These are phyloP conservation scores for Bombus pyrosoma DNA, from an alignment of 1,140 invertebrate species.

Conservation along the genomic window DNA sequence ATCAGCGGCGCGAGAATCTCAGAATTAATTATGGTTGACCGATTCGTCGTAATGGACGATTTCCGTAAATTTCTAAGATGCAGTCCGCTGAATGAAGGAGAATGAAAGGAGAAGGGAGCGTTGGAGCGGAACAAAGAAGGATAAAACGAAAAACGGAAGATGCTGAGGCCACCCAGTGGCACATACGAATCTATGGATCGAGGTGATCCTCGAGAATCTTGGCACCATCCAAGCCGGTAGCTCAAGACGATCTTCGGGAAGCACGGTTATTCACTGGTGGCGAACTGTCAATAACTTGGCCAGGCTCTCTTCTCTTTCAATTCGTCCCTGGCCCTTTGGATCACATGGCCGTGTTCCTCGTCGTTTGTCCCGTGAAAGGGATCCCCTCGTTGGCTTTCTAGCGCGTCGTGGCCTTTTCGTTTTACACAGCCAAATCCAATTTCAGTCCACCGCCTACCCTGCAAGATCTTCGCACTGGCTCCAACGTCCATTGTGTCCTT, in stretches of 20 bases:
- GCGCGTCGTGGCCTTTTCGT: slow-evolving; percentile 45
- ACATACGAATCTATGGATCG: background rate
- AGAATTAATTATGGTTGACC: background rate
- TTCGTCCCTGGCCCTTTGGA: slow-evolving; percentile 44
- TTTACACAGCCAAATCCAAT: slow-evolving; percentile 67
- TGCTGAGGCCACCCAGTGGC: slow-evolving; percentile 2
- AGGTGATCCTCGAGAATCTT: slow-evolving; percentile 48
- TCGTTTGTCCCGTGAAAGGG: slow-evolving; percentile 42
- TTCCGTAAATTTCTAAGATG: slow-evolving; percentile 50
- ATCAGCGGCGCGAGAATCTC: background rate
- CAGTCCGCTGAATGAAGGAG: slow-evolving; percentile 4
- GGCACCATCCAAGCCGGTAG: slow-evolving; percentile 13
- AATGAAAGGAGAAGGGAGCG: background rate
- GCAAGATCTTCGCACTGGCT: slow-evolving; percentile 35
- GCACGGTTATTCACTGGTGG: slow-evolving; percentile 65
- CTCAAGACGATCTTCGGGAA: slow-evolving; percentile 36
- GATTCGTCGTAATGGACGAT: slow-evolving; percentile 34
- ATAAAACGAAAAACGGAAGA: background rate
- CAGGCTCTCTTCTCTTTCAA: slow-evolving; percentile 42
- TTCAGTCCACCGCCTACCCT: slow-evolving; percentile 54
- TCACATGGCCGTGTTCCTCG: slow-evolving; percentile 54
- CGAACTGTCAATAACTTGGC: slow-evolving; percentile 58
- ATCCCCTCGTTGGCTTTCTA: slow-evolving; percentile 47
- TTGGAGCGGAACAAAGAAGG: slow-evolving; percentile 12
- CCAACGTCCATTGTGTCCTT: slow-evolving; percentile 8